These are phyloP conservation scores for Tauraco hartlaubi DNA, from an alignment of 2,797 vertebrate genomes.

Conservation along the genomic window DNA sequence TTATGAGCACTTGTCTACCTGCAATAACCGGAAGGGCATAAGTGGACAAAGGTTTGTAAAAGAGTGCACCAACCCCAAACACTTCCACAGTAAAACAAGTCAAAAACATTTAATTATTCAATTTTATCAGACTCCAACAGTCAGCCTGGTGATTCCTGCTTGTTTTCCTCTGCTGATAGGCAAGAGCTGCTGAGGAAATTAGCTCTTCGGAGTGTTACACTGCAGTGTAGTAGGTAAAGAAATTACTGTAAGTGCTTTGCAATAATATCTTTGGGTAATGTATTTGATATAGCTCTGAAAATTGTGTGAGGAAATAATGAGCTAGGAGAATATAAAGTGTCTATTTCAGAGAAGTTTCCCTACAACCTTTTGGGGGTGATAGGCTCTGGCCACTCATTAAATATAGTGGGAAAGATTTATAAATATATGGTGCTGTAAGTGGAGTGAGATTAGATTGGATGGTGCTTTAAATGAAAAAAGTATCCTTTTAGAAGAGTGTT, in stretches of 20 bases:
- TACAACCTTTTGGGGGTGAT: neutral
- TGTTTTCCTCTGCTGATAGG: conserved; percentile 10
- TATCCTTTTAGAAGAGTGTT: neutral
- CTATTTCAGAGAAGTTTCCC: conserved; percentile 5
- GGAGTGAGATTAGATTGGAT: conserved; percentile 11
- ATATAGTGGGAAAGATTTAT: neutral
- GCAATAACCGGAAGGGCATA: neutral
- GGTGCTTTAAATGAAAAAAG: neutral
- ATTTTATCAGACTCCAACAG: neutral
- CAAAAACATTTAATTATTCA: neutral
- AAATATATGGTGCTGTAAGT: neutral
- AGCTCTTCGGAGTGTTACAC: neutral
- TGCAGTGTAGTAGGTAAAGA: neutral
- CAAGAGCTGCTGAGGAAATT: conserved; percentile 7
- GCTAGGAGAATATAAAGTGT: neutral
- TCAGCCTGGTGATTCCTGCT: neutral
- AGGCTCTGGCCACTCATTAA: conserved; percentile 19
- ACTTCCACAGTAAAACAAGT: neutral
- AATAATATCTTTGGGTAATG: conserved; percentile 21
- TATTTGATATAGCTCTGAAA: conserved; percentile 28
- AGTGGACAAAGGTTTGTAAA: neutral
- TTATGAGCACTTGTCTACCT: neutral
- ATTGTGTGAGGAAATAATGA: conserved; percentile 44
- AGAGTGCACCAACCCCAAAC: neutral
- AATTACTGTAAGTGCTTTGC: conserved; percentile 62